Evolutionary conservation across 1,140 invertebrate genomes (phyloP).

Genomic region (Drosophila takahashii): DNA sequence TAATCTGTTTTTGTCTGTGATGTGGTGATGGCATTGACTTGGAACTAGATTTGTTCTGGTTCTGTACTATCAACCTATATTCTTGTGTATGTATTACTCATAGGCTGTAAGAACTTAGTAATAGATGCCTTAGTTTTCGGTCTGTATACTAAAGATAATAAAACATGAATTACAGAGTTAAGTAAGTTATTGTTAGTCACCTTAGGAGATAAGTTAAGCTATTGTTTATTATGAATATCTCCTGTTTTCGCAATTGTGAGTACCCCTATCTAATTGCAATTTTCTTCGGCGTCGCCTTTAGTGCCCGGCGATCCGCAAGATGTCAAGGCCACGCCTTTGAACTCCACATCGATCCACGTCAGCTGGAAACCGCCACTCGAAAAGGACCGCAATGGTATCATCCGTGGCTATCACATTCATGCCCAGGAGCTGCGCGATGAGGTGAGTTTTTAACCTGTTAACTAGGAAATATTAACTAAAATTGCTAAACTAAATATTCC

Average conservation of each 20-base stretch:
- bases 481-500: too few species aligned
- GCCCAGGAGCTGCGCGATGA: conserved; percentile 95
- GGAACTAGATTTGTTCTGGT: conserved; percentile 67
- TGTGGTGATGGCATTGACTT: conserved; percentile 74
- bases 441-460: too few species aligned
- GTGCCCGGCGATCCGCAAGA: conserved; percentile 98
- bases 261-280: conserved; percentile 53
- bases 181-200: conserved; percentile 24
- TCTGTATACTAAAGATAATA: conserved; percentile 8
- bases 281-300: conserved; percentile 86
- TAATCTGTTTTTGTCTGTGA: conserved; percentile 65
- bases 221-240: conserved; percentile 18
- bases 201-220: conserved; percentile 49
- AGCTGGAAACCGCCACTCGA: conserved; percentile 95
- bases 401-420: conserved; percentile 98
- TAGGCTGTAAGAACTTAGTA: conserved; percentile 59
- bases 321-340: conserved; percentile 93
- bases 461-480: too few species aligned
- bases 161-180: conserved; percentile 17
- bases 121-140: conserved; percentile 37
- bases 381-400: conserved; percentile 97
- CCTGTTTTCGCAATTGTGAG: conserved; percentile 28
- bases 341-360: conserved; percentile 96
- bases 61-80: conserved; percentile 37
- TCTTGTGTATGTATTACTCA: conserved; percentile 35